Base-by-base conservation (phyloP, 2,797 vertebrate species). In the Oreonectes daqikongensis region DNA sequence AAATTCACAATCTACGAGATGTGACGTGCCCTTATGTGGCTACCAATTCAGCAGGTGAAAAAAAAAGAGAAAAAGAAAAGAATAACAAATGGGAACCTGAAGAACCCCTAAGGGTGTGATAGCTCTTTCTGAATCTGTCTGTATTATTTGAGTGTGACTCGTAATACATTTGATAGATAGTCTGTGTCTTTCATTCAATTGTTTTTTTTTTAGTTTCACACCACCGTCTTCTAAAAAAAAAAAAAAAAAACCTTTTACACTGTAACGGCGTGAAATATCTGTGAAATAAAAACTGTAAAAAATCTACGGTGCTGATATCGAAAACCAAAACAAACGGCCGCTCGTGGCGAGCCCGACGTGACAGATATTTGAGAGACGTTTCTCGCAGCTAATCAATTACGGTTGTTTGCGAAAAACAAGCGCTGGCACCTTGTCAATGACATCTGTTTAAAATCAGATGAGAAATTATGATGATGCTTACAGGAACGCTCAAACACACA, bases 401-500 rank as follows among this genome's bases (percentile, higher is more conserved):
- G 46, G 75, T 32, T 22, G 46, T 53, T 68, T 63, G 55, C 61
- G 55, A 32, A 72, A n/a, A 73, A 72, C 55, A 69, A 69, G 63
- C 50, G 46, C 60, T 77, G 75, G 63, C 67, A 77, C 52, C 67
- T 77, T 77, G 75, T 77, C 59, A 38, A 69, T 69, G 67, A 63
- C 75, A 77, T 77, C 67, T 77, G 67, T 70, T 70, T 30, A 53
- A 63, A 77, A 77, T 77, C 67, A 69, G 35, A 64, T 61, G 66
- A 70, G 67, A 57, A 70, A 77, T 77, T 70, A 77, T 64, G 57
- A 64, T 24, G 46, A 76, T 1, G 40, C 35, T 63, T 40, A 63
- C 60, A 63, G 60, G 66, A 40, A 52, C 18, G 64, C 20, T 40
- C 57, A 86, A 83, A 86, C 75, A 82, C 82, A 82, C 85, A 80